A percentile compares a stretch with the other conserved stretches of the same genome.
Conservation (phyloP, 64 coral and sea anemone species). For the Cladopsammia gracilis region DNA sequence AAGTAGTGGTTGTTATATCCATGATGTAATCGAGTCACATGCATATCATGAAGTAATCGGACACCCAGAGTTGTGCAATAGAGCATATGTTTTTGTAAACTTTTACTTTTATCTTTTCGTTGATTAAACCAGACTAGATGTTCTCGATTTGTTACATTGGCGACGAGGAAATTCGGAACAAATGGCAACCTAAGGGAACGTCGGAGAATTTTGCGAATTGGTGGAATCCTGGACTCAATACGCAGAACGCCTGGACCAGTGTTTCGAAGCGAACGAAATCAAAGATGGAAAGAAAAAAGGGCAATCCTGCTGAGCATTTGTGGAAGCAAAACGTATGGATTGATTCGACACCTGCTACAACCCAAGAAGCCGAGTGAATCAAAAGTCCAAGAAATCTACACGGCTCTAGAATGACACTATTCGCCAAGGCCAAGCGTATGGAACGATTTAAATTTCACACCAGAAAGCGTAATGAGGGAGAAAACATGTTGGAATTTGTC, state of each 20-base stretch:
- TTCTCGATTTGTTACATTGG: too few relatives aligned
- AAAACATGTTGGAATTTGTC: conserved; percentile 44
- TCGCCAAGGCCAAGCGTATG: conserved; percentile 27
- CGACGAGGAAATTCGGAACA: too few relatives aligned
- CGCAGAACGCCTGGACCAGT: conserved; percentile 51
- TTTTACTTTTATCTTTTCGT: too few relatives aligned
- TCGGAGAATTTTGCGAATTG: too few relatives aligned
- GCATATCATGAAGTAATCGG: too few relatives aligned
- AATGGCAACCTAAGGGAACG: too few relatives aligned
- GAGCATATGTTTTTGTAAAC: too few relatives aligned
- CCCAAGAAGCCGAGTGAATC: conserved; percentile 60
- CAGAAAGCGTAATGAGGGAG: neutral
- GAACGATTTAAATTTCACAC: conserved; percentile 78
- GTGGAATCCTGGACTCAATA: neutral
- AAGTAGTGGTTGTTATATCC: too few relatives aligned
- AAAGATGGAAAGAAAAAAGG: conserved; percentile 24
- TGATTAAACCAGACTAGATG: too few relatives aligned
- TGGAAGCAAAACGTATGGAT: conserved; percentile 66
- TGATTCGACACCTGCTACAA: conserved; percentile 61
- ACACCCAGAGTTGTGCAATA: too few relatives aligned
- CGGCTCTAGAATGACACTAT: conserved; percentile 11
- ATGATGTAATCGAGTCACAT: too few relatives aligned
- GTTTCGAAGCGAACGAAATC: conserved; percentile 49
- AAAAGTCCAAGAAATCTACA: neutral
- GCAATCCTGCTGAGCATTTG: conserved; percentile 69